Evolutionary conservation across 2,797 vertebrate species (phyloP), one percentile per base, ranked within the genome.

Genomic region (Xerus rutilus): DNA sequence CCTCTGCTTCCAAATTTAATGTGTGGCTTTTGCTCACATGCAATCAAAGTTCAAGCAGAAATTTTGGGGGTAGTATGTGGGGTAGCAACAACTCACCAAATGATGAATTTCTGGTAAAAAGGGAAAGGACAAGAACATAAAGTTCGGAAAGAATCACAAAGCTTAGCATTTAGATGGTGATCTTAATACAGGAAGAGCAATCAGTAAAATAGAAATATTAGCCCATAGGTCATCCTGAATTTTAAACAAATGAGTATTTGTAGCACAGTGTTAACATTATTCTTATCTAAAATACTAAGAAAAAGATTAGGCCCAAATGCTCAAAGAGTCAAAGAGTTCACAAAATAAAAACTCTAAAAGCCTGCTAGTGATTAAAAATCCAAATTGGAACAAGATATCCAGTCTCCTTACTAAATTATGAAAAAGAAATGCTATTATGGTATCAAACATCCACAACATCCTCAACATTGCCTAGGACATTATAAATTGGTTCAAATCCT

Each of bases 341-440:
- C 67, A 74, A 92, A 89, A 83, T 65, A 64, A 86, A 94, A 78
- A 62, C 28, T 65, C 35, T 57, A 43, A 72, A 65, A 91, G 17
- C n/a, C 35, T 39, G 72, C 18, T 20, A 49, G 7, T 20, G 73
- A 84, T 78, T 92, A n/a, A 93, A 93, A 76, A 86, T 39, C 18
- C 54, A 88, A 62, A n/a, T 3, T 77, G 20, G 95, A 92, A 83
- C 7, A 67, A 84, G 30, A 78, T 57, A 65, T 9, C 4, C 10
- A 32, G 67, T 73, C 72, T 62, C 23, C 39, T 25, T 87, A 54
- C 30, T 86, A n/a, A 89, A 92, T 69, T 57, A 87, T 47, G 45
- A 87, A 81, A 89, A 86, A 25, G 7, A n/a, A 89, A 54, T 86
- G 47, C 39, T 23, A 64, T 57, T 47, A 39, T 20, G 65, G 1